phyloP scores from a whole-genome alignment of 2,113 vertebrate genomes.

The Paralichthys olivaceus region DNA sequence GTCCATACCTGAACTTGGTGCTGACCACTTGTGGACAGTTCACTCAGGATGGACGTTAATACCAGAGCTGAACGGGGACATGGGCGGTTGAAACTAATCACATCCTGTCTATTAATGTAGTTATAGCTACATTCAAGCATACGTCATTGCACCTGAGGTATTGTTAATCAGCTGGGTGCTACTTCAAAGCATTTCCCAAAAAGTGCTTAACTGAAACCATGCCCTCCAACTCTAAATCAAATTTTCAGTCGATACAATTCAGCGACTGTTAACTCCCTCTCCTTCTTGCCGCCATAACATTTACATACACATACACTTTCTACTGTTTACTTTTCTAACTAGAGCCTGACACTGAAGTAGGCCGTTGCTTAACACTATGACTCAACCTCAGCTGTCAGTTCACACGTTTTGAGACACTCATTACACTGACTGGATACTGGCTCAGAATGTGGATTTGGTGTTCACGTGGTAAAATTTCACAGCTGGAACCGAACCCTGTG shows the following conservation, averaged over 20 bases:
- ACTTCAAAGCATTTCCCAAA: constrained; percentile 42
- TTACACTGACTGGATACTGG: constrained; percentile 9
- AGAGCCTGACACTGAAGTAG: background rate
- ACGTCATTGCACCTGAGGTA: constrained; percentile 55
- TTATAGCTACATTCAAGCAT: constrained; percentile 41
- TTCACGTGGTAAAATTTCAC: constrained; percentile 14
- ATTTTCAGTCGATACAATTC: background rate
- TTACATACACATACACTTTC: background rate
- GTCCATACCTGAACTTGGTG: no score
- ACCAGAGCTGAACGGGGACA: background rate
- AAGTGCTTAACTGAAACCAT: constrained; percentile 24
- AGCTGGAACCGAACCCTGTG: constrained; percentile 24
- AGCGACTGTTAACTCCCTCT: background rate
- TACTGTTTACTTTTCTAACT: background rate
- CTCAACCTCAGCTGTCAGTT: constrained; percentile 6
- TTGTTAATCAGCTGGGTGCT: constrained; percentile 32
- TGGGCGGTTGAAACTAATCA: background rate
- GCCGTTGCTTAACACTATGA: constrained; percentile 19
- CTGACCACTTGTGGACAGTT: no score
- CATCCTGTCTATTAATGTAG: constrained; percentile 13
- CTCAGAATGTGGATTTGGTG: constrained; percentile 14
- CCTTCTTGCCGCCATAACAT: constrained; percentile 4
- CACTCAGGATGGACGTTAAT: no score
- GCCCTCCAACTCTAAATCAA: constrained; percentile 8
- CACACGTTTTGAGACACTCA: constrained; percentile 9